Conservation (phyloP, 2,888 invertebrate species). For the Uloborus plumipes region DNA sequence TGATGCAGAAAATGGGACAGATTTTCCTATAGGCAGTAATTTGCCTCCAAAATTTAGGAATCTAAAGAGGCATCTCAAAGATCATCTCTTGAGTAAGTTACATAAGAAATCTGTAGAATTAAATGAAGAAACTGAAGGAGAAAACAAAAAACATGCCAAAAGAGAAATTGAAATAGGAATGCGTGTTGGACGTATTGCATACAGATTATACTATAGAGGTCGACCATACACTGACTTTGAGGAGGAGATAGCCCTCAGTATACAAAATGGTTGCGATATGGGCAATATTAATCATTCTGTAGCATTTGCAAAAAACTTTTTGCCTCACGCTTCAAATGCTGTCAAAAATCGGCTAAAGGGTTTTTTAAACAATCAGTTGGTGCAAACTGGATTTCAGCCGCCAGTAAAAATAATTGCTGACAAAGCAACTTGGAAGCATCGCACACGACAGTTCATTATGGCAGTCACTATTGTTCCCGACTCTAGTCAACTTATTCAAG, state of each 20-base stretch:
- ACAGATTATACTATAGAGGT: not conserved
- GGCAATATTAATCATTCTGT: conserved; percentile 1
- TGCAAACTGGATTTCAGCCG: not conserved
- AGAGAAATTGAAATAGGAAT: not conserved
- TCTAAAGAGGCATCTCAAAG: not conserved
- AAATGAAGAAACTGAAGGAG: not conserved
- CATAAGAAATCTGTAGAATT: not conserved
- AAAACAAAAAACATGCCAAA: not conserved
- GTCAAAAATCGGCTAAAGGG: not conserved
- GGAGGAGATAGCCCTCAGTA: conserved; percentile 1
- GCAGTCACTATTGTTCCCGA: not conserved
- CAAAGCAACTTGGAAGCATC: conserved; percentile 10
- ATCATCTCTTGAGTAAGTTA: not conserved
- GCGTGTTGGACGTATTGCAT: not conserved
- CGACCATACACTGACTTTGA: conserved; percentile 8
- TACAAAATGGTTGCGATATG: conserved; percentile 2
- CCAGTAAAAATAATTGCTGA: conserved; percentile 10
- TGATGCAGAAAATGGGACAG: not conserved
- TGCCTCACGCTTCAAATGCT: not conserved
- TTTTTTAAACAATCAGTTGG: not conserved
- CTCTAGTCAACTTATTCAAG: conserved; percentile 3
- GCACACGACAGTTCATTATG: not conserved
- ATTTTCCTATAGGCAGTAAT: not conserved
- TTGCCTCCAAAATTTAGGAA: conserved; percentile 1
- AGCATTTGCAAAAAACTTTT: conserved; percentile 10